Conservation (phyloP, 1,140 invertebrate species). For the Penaeus japonicus region DNA sequence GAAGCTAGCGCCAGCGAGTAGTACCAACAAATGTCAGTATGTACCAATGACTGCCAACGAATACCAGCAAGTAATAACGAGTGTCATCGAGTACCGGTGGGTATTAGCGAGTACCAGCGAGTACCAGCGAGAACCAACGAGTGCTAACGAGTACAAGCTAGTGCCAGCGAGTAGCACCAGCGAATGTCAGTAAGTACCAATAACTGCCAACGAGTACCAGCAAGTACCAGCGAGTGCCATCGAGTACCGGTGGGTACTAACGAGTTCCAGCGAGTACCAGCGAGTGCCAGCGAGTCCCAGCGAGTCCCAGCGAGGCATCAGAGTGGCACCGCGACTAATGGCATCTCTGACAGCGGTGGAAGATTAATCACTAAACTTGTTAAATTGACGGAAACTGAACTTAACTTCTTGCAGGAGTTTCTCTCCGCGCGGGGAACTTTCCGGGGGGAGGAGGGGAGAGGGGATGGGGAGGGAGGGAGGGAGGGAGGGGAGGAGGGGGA, state of each 20-base stretch:
- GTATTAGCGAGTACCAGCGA: neutral
- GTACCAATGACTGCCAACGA: neutral
- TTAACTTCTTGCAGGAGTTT: slow-evolving; percentile 35
- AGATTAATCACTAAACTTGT: slow-evolving; percentile 49
- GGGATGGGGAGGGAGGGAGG: neutral
- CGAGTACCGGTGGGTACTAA: neutral
- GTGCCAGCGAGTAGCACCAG: neutral
- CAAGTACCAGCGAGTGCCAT: neutral
- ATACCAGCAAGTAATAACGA: neutral
- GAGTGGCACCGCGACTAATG: slow-evolving; percentile 4
- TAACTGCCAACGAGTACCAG: too few species aligned
- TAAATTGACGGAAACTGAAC: slow-evolving; percentile 40
- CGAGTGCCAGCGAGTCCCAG: neutral
- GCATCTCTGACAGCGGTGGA: slow-evolving; percentile 25
- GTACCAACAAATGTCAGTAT: too few species aligned
- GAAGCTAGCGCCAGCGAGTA: neutral
- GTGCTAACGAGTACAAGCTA: neutral
- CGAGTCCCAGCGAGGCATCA: neutral
- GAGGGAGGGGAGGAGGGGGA: neutral
- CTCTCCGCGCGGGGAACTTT: neutral
- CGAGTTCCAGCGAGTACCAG: too few species aligned
- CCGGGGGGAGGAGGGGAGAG: neutral
- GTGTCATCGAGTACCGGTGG: too few species aligned
- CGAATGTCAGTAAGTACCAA: too few species aligned
- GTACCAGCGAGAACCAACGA: neutral